phyloP scores from a whole-genome alignment of 35 echinoderm and acorn worm genomes.

The Strongylocentrotus purpuratus region DNA sequence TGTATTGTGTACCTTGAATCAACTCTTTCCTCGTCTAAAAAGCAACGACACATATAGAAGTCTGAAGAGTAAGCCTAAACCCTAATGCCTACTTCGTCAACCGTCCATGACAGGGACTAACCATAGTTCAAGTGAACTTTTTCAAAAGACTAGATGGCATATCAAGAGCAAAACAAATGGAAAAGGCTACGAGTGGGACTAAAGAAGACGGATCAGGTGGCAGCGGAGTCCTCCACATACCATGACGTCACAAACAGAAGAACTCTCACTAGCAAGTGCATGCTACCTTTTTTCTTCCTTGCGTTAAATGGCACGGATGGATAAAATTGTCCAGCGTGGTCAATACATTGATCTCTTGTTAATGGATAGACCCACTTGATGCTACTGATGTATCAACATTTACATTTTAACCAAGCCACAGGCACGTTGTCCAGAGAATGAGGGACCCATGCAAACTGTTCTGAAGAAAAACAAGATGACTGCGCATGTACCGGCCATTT shows the following conservation, averaged over 20 bases:
- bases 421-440: too few relatives aligned
- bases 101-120: neutral
- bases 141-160: neutral
- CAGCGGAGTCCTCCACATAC: neutral
- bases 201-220: neutral
- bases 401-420: neutral
- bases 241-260: neutral
- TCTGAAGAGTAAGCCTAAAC: neutral
- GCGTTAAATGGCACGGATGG: too few relatives aligned
- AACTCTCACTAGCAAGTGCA: neutral
- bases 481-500: too few relatives aligned
- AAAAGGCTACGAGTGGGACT: neutral
- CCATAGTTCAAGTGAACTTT: neutral
- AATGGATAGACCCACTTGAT: too few relatives aligned
- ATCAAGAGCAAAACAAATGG: constrained; percentile 9
- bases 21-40: too few relatives aligned
- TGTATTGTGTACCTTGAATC: too few relatives aligned
- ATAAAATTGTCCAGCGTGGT: too few relatives aligned
- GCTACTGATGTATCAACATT: neutral
- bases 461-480: too few relatives aligned
- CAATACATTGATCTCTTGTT: too few relatives aligned
- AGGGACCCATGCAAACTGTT: too few relatives aligned
- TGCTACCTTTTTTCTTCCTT: too few relatives aligned
- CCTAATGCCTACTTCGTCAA: neutral
- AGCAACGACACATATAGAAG: neutral